A percentile compares a stretch with the other conserved stretches of the same genome.
Evolutionary conservation across 2,797 vertebrate species (phyloP).

Genomic region (Coregonus sp.): DNA sequence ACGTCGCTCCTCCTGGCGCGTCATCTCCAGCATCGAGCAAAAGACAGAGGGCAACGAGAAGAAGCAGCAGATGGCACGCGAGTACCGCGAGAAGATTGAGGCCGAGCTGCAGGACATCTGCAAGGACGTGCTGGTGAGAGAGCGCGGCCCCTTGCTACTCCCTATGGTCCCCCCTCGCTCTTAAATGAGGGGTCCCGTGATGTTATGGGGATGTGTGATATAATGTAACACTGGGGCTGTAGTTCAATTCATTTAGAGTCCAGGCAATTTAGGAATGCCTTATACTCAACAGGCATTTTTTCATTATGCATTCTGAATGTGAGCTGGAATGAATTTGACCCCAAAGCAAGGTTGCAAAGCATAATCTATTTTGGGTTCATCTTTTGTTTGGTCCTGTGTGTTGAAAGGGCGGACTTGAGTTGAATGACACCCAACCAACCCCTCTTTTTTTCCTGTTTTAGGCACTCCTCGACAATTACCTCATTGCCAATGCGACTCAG

Average conservation of each 20-base stretch:
- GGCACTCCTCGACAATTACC: conserved; percentile 91
- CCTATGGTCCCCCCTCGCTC: background rate
- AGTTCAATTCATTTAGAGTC: background rate
- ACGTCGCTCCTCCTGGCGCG: conserved; percentile 95
- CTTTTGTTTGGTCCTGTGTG: background rate
- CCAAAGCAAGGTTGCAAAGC: background rate
- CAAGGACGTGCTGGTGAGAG: conserved; percentile 92
- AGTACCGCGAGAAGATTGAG: conserved; percentile 96
- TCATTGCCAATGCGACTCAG: conserved; percentile 89
- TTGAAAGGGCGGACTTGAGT: background rate
- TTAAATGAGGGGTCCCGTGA: background rate
- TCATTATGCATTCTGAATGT: background rate
- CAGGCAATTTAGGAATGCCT: background rate
- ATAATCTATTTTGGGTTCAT: background rate
- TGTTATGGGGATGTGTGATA: background rate
- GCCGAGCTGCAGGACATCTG: conserved; percentile 94
- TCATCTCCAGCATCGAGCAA: conserved; percentile 98
- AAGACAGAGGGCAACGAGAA: conserved; percentile 95
- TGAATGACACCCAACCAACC: conserved; percentile 12
- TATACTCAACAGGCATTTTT: too few relatives aligned
- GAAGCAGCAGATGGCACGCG: conserved; percentile 95
- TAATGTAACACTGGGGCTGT: background rate
- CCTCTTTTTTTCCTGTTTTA: conserved; percentile 64
- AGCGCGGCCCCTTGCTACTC: background rate
- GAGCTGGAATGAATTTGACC: background rate